Base-by-base conservation (phyloP, 2,888 invertebrate species). In the Cepaea hortensis region DNA sequence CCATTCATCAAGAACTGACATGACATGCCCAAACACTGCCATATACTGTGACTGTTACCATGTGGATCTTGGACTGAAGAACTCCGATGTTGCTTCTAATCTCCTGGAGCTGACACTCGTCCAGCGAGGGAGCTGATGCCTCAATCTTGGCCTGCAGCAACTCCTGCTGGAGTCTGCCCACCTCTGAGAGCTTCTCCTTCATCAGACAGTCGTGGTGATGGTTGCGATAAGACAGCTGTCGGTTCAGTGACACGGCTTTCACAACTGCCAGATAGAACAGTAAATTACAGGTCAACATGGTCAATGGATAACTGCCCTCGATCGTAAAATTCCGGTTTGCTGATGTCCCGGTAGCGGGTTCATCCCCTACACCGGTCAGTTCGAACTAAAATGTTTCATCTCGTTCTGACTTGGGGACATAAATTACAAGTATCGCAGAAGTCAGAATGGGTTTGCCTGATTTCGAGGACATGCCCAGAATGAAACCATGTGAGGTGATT, bases 161-260 rank as follows among this genome's bases (percentile, higher is more conserved):
- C 13, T 76, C 62, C n/a, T 76, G 76, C 13, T 76, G 84, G 15
- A 84, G 62, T 3, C 46, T 61, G 65, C 3, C 15, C n/a, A 76
- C 20, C 48, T 84, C 84, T 20, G 20, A 5, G 35, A n/a, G 7
- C n/a, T 84, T 84, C 2, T 84, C 84, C 50, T 20, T 84, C 84
- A 76, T 84, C 84, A 48, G 50, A 76, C 84, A 84, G 3, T 20
- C 20, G n/a, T 84, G 61, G n/a, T 84, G 84, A 1, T 23, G 35
- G n/a, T n/a, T 65, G 46, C 55, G 46, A n/a, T 50, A 84, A 18
- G 84, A 46, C 61, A 84, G 13, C 50, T 84, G 61, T 15, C 18
- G 35, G 62, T 84, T 84, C 6, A 84, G 7, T 20, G 1, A 20
- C 48, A 11, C 15, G 3, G 84, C 48, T 76, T 35, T 11, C n/a